Evolutionary conservation across 1,140 invertebrate genomes (phyloP).

Genomic region (Cepaea nemoralis): DNA sequence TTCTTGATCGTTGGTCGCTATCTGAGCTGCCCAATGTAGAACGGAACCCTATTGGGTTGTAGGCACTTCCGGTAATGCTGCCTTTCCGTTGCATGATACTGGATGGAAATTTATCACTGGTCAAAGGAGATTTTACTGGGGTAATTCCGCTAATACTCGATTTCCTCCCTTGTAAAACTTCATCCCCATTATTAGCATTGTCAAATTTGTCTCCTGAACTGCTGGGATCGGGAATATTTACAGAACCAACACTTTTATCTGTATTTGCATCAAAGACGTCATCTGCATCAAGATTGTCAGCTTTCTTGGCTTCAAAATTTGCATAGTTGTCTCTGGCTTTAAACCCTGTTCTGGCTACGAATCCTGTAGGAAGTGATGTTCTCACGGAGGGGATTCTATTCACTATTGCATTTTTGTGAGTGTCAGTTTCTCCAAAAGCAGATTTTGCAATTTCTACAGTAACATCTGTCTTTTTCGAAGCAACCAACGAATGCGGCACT

Average conservation of each 20-base stretch:
- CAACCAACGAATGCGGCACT: not conserved
- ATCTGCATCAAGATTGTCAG: not conserved
- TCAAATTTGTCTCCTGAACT: not conserved
- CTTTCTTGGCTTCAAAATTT: not conserved
- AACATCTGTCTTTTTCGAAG: not conserved
- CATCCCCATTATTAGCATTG: too few relatives aligned
- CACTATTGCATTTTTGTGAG: not conserved
- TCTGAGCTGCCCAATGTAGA: conserved; percentile 11
- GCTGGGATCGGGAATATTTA: not conserved
- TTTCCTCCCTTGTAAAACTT: not conserved
- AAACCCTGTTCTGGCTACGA: not conserved
- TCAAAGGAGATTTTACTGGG: conserved; percentile 8
- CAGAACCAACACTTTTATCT: not conserved
- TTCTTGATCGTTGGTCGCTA: not conserved
- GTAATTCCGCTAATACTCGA: conserved; percentile 6
- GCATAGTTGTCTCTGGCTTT: not conserved
- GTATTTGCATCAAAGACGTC: not conserved
- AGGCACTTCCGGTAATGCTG: conserved; percentile 22
- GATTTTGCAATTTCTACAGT: not conserved
- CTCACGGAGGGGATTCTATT: not conserved
- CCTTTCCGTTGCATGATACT: not conserved
- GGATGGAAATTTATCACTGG: not conserved
- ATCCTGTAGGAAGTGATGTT: not conserved
- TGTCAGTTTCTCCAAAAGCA: not conserved
- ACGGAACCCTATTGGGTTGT: conserved; percentile 21